Percentiles rank a stretch among this genome's conserved stretches.
Evolutionary conservation across 1,140 invertebrate species (phyloP).

Genomic region (Panulirus ornatus): DNA sequence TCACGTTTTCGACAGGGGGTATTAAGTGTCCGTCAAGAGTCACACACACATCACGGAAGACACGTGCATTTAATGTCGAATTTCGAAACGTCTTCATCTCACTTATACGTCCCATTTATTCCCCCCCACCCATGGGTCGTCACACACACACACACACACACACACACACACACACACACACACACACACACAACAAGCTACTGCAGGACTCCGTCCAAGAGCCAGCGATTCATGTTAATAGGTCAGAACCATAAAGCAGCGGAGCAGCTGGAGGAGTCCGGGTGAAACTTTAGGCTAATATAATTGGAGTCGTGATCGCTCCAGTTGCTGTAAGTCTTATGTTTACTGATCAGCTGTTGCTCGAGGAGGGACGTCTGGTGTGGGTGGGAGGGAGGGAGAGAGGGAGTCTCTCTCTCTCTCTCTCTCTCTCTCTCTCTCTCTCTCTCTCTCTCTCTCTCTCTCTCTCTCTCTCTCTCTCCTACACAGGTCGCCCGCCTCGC

Average conservation of each 20-base stretch:
- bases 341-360: not conserved
- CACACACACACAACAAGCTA: no score
- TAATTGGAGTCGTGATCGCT: not conserved
- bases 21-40: no score
- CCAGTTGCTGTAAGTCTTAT: not conserved
- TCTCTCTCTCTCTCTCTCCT: conserved; percentile 6
- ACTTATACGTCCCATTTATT: no score
- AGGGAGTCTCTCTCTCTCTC: no score
- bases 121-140: no score
- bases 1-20: no score
- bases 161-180: not conserved
- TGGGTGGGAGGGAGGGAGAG: no score
- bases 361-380: no score
- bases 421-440: not conserved
- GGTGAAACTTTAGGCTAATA: not conserved
- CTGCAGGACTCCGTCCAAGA: not conserved
- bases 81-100: no score
- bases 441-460: not conserved
- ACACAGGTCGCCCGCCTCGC: not conserved
- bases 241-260: conserved; percentile 17
- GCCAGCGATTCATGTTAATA: conserved; percentile 21
- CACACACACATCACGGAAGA: no score
- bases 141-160: no score
- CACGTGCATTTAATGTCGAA: no score
- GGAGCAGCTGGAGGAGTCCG: not conserved